phyloP scores from a whole-genome alignment of 2,113 vertebrate species.

The Sisor rabdophorus region DNA sequence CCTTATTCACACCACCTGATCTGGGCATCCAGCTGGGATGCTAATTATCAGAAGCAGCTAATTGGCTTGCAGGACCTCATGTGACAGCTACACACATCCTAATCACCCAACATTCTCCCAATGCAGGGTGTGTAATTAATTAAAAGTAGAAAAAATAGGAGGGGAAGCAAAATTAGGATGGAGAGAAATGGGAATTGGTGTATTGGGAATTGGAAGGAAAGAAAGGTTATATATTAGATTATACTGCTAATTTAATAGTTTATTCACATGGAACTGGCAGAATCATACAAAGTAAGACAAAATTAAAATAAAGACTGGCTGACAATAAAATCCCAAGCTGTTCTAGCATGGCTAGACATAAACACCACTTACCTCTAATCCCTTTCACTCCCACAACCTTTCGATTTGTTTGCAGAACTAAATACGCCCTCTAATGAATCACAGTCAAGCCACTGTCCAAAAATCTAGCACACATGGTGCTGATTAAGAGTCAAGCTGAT shows the following conservation, averaged over 20 bases:
- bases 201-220: not conserved
- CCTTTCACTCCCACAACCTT: not conserved
- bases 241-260: not conserved
- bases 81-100: slow-evolving; percentile 49
- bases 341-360: not conserved
- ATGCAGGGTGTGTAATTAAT: slow-evolving; percentile 43
- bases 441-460: slow-evolving; percentile 29
- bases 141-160: slow-evolving; percentile 6
- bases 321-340: not conserved
- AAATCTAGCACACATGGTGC: slow-evolving; percentile 29
- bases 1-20: slow-evolving; percentile 52
- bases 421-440: slow-evolving; percentile 2
- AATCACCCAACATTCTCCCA: slow-evolving; percentile 49
- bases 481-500: slow-evolving; percentile 20
- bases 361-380: not conserved
- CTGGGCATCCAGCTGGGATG: slow-evolving; percentile 31
- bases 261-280: not conserved
- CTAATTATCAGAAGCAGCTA: slow-evolving; percentile 53
- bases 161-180: not conserved
- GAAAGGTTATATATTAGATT: not conserved
- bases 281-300: not conserved
- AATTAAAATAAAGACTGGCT: not conserved
- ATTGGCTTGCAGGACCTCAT: slow-evolving; percentile 43
- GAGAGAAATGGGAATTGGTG: not conserved
- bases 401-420: slow-evolving; percentile 24